These are phyloP conservation scores for Ptyas mucosa DNA, from an alignment of 2,113 vertebrate species.

Conservation along the genomic window DNA sequence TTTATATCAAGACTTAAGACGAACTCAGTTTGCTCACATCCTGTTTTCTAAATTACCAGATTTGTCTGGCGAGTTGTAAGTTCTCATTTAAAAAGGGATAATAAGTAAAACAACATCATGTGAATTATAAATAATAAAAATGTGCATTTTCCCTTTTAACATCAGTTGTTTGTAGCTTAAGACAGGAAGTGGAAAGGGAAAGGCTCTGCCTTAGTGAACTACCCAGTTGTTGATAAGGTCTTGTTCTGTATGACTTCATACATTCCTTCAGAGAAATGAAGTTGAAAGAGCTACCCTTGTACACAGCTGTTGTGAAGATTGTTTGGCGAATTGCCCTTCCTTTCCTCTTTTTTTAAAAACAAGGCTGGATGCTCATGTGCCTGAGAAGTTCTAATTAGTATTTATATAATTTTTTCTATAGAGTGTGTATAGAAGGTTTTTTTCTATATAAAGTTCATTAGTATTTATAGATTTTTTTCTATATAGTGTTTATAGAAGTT, in stretches of 20 bases:
- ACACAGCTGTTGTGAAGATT: slow-evolving; percentile 11
- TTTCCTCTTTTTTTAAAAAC: not conserved
- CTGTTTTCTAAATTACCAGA: not conserved
- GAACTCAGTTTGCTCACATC: not conserved
- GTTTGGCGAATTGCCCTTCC: not conserved
- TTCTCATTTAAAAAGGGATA: not conserved
- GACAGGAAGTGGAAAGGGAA: slow-evolving; percentile 5
- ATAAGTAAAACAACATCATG: not conserved
- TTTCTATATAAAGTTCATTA: not conserved
- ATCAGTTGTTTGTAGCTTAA: not conserved
- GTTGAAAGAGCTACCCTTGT: not conserved
- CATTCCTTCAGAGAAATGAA: slow-evolving; percentile 43
- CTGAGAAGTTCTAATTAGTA: not conserved
- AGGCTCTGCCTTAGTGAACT: slow-evolving; percentile 17
- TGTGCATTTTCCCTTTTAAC: not conserved
- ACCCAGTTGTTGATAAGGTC: slow-evolving; percentile 5
- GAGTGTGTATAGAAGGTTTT: not conserved
- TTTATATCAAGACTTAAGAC: not conserved
- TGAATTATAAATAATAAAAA: not conserved
- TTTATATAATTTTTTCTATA: not conserved
- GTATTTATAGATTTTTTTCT: not conserved
- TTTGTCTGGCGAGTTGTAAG: slow-evolving; percentile 2
- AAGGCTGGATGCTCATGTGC: not conserved
- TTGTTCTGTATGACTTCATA: slow-evolving; percentile 21
- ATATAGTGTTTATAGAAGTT: not conserved